A percentile compares a stretch with the other conserved stretches of the same genome.
Conservation (phyloP, 2,797 vertebrate species). For the Myotis myotis region DNA sequence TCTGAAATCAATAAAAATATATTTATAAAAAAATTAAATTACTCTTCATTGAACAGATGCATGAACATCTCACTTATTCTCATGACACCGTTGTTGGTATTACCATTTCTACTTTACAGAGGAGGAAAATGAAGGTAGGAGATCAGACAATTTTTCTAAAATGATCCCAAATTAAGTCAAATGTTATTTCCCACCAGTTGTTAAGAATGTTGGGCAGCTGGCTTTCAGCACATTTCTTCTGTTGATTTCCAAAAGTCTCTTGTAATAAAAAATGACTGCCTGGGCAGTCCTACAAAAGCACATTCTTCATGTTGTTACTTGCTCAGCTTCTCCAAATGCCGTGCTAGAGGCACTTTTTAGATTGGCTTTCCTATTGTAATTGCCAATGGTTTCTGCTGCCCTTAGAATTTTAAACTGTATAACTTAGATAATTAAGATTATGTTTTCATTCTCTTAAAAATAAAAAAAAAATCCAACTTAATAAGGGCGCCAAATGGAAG, state of each 20-base stretch:
- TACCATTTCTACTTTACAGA: not conserved
- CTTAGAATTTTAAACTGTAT: not conserved
- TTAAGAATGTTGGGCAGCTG: not conserved
- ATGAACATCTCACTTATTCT: not conserved
- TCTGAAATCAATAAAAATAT: too few relatives aligned
- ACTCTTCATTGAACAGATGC: not conserved
- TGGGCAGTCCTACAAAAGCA: not conserved
- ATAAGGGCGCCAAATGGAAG: not conserved
- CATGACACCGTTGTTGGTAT: not conserved
- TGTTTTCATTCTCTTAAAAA: not conserved
- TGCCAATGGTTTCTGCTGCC: not conserved
- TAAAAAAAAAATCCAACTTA: not conserved
- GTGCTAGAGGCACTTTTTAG: not conserved
- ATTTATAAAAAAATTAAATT: not conserved
- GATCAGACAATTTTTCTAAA: not conserved
- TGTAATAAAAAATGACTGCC: not conserved
- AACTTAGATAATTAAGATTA: not conserved
- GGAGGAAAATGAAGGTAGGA: not conserved
- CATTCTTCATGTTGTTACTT: not conserved
- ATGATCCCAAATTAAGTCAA: not conserved
- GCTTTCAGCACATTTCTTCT: not conserved
- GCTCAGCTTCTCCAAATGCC: not conserved
- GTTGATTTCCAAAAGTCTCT: not conserved
- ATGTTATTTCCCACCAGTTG: not conserved
- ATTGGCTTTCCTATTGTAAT: not conserved